Base-by-base conservation (phyloP, 2,797 vertebrate genomes). In the Chaetophractus vellerosus region DNA sequence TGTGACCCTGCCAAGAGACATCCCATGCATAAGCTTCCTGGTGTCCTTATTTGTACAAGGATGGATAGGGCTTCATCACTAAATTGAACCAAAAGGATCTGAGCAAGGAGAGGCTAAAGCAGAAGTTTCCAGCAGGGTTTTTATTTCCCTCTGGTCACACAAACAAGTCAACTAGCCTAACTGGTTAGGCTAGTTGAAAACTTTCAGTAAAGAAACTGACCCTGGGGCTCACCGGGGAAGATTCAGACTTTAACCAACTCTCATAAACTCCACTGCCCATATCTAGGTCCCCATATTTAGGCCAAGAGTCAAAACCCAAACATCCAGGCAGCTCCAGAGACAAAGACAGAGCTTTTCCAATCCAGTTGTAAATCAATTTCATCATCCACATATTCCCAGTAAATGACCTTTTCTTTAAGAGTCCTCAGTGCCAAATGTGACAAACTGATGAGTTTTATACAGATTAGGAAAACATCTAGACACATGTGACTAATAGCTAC, bases 161-260 rank as follows among this genome's bases (percentile, higher is more conserved):
- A 90, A 85, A 75, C 59, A 86, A 90, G 75, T 68, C 68, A 87
- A 45, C 19, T 55, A 33, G 55, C 75, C 33, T 86, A 68, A 93
- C 41, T 81, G 75, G 74, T 52, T 85, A 74, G 48, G 38, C 80
- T 48, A 38, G 64, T 41, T n/a, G 2, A 68, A 94, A 90, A 76
- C 9, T 74, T 68, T 86, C 3, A 16, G 41, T 55, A 59, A 90
- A 66, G 59, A 86, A 90, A 52, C 33, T 38, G 61, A 81, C 52
- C 28, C 28, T 52, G 33, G 59, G 14, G 24, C 21, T 86, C 84
- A 38, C 4, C 38, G 66, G 6, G 19, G 41, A 26, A 79, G 26
- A 75, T 69, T 90, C 52, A 55, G 21, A 81, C 74, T 90, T 75
- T 75, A 87, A 90, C 90, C 1, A 75, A 33, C 41, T 85, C 41